phyloP scores from a whole-genome alignment of 2,888 invertebrate genomes.

The Petrolisthes cinctipes region DNA sequence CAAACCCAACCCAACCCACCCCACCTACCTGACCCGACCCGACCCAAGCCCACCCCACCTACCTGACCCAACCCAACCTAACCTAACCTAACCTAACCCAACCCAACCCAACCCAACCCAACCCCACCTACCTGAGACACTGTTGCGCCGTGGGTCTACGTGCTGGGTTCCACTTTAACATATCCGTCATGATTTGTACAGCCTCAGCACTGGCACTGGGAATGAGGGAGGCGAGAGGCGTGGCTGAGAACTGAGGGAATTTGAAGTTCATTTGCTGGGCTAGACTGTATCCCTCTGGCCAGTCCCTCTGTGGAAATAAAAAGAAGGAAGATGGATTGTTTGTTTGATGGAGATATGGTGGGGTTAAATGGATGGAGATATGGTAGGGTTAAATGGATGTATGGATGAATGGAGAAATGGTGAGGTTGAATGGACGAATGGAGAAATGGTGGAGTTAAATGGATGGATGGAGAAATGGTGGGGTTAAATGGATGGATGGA shows the following conservation, averaged over 20 bases:
- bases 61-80: not conserved
- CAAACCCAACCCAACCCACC: not conserved
- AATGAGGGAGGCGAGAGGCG: conserved; percentile 83
- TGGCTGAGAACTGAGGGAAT: conserved; percentile 89
- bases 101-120: not conserved
- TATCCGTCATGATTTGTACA: conserved; percentile 84
- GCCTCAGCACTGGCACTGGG: conserved; percentile 87
- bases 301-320: conserved; percentile 60
- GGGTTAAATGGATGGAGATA: too few species aligned
- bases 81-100: not conserved
- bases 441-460: too few species aligned
- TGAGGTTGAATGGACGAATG: too few species aligned
- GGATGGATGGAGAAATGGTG: too few species aligned
- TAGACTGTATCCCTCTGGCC: conserved; percentile 81
- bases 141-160: conserved; percentile 92
- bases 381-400: too few species aligned
- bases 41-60: not conserved
- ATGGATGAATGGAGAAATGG: too few species aligned
- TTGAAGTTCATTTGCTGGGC: conserved; percentile 95
- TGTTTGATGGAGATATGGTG: too few species aligned
- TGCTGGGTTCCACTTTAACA: conserved; percentile 90
- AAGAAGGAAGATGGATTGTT: not conserved
- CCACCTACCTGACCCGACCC: not conserved
- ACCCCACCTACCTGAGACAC: conserved; percentile 76
- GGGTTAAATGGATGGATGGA: too few species aligned